Evolutionary conservation across 2,113 vertebrate genomes (phyloP).

Genomic region (Neoarius graeffei): DNA sequence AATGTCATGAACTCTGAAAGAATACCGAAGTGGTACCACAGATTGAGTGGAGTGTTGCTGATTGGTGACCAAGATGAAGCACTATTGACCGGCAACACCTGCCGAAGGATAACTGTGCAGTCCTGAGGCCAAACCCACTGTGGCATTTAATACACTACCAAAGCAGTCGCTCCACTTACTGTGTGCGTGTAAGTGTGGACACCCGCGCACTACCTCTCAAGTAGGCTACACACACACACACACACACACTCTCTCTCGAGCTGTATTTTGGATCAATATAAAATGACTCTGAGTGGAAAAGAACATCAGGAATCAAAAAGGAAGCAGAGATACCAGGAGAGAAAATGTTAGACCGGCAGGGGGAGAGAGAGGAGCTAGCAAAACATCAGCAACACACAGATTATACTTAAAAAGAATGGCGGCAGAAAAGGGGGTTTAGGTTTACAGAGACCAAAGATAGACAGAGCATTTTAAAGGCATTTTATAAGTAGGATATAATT

Average conservation of each 20-base stretch:
- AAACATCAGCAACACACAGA: neutral
- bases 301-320: conserved; percentile 54
- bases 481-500: conserved; percentile 46
- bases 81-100: conserved; percentile 73
- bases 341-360: conserved; percentile 27
- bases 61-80: conserved; percentile 75
- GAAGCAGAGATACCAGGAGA: conserved; percentile 26
- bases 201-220: conserved; percentile 22
- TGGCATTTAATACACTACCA: conserved; percentile 80
- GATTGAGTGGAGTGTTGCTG: conserved; percentile 62
- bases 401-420: neutral
- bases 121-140: conserved; percentile 74
- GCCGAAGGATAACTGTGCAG: conserved; percentile 69
- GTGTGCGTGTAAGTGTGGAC: conserved; percentile 13
- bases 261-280: conserved; percentile 74
- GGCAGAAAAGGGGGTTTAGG: conserved; percentile 23
- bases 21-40: conserved; percentile 46
- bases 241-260: conserved; percentile 60
- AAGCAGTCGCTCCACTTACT: conserved; percentile 65
- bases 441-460: conserved; percentile 17
- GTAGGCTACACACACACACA: neutral
- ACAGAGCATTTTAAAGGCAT: conserved; percentile 48
- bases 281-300: conserved; percentile 63
- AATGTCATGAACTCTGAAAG: conserved; percentile 37
- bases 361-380: conserved; percentile 20